Percentiles rank a stretch among this genome's conserved stretches.
phyloP scores from a whole-genome alignment of 2,888 invertebrate species.

The Dolichopus griseipennis region DNA sequence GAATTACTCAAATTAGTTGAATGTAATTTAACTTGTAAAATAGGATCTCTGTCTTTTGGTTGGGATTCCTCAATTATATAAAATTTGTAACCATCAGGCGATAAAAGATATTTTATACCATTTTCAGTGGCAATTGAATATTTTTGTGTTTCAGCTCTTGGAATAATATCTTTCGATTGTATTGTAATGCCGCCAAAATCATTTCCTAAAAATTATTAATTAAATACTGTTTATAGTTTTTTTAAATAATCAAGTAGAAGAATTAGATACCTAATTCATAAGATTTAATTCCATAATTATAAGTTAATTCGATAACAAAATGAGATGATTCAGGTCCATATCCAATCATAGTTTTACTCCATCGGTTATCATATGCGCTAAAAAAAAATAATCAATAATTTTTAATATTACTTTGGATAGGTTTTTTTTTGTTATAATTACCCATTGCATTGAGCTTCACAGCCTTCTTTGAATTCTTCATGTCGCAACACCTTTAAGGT shows the following conservation, averaged over 20 bases:
- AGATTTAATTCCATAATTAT: slow-evolving; percentile 86
- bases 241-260: not conserved
- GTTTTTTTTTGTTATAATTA: slow-evolving; percentile 38
- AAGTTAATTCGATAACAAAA: slow-evolving; percentile 94
- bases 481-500: slow-evolving; percentile 71
- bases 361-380: slow-evolving; percentile 94
- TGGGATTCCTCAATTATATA: slow-evolving; percentile 65
- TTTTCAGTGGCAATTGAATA: slow-evolving; percentile 65
- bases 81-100: slow-evolving; percentile 91
- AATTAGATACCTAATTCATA: slow-evolving; percentile 66
- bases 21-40: slow-evolving; percentile 69
- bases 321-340: slow-evolving; percentile 92
- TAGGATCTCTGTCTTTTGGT: slow-evolving; percentile 63
- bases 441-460: slow-evolving; percentile 97
- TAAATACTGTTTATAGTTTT: not conserved
- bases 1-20: slow-evolving; percentile 68
- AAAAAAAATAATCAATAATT: slow-evolving; percentile 13
- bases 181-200: slow-evolving; percentile 84
- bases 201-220: slow-evolving; percentile 47
- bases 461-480: slow-evolving; percentile 95
- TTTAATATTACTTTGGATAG: slow-evolving; percentile 6
- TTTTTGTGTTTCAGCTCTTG: slow-evolving; percentile 59
- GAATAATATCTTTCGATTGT: slow-evolving; percentile 64
- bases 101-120: slow-evolving; percentile 56
- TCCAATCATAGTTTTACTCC: slow-evolving; percentile 99